phyloP scores from a whole-genome alignment of 1,140 invertebrate species.

The Zaprionus ghesquierei region DNA sequence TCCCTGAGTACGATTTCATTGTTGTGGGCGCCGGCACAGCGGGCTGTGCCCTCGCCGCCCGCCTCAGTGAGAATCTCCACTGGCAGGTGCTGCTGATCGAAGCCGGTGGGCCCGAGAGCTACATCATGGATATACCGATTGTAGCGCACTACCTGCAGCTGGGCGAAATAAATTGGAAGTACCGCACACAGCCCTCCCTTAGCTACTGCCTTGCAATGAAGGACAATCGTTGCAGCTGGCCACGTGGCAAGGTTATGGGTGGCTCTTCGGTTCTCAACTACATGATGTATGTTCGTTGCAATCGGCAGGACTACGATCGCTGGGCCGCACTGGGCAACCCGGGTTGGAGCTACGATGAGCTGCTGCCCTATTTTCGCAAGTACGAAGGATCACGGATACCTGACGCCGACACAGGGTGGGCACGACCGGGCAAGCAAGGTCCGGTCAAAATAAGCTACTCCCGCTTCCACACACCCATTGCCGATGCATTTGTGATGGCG shows the following conservation, averaged over 20 bases:
- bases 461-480: conserved; percentile 85
- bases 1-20: conserved; percentile 85
- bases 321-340: conserved; percentile 89
- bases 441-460: conserved; percentile 83
- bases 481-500: conserved; percentile 87
- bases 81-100: conserved; percentile 88
- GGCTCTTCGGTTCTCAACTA: conserved; percentile 94
- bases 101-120: conserved; percentile 85
- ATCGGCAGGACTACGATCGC: conserved; percentile 89
- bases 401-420: conserved; percentile 83
- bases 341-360: conserved; percentile 91
- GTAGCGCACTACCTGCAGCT: conserved; percentile 86
- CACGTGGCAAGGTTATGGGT: conserved; percentile 90
- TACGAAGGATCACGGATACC: conserved; percentile 87
- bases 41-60: conserved; percentile 87
- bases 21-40: conserved; percentile 89
- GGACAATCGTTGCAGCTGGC: conserved; percentile 87
- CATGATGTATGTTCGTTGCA: conserved; percentile 94
- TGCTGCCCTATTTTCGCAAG: conserved; percentile 92
- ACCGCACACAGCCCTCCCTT: conserved; percentile 85
- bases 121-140: conserved; percentile 88
- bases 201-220: conserved; percentile 82
- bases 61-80: conserved; percentile 85
- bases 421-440: conserved; percentile 85
- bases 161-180: conserved; percentile 87